These are phyloP conservation scores for Cenopis cana DNA, from an alignment of 2,888 invertebrate species.

Conservation along the genomic window DNA sequence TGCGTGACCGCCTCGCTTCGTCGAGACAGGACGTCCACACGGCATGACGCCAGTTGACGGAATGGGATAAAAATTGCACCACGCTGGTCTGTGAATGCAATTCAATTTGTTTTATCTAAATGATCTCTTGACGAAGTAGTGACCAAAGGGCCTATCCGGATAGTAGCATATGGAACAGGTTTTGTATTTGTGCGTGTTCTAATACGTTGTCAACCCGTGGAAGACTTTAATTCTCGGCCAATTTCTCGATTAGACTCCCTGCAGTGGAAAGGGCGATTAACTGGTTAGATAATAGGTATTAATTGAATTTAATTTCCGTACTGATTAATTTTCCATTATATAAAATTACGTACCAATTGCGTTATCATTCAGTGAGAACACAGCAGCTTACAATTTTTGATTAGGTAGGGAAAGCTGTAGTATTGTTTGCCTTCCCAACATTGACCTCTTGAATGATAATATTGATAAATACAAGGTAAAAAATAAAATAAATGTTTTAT, in stretches of 20 bases:
- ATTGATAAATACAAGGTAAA: too few relatives aligned
- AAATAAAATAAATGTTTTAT: too few relatives aligned
- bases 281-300: not conserved
- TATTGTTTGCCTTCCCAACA: too few relatives aligned
- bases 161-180: not conserved
- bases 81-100: constrained; percentile 36
- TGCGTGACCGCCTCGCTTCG: constrained; percentile 60
- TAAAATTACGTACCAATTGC: not conserved
- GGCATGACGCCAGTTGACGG: constrained; percentile 74
- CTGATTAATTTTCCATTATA: not conserved
- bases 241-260: not conserved
- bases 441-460: too few relatives aligned
- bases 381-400: not conserved
- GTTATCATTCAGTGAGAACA: not conserved
- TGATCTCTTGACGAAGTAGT: not conserved
- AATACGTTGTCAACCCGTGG: too few relatives aligned
- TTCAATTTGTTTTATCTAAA: constrained; percentile 37
- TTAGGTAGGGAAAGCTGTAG: too few relatives aligned
- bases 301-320: not conserved
- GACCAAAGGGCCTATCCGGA: not conserved
- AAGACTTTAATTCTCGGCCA: too few relatives aligned
- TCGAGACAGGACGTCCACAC: constrained; percentile 69
- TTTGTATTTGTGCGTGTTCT: not conserved
- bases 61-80: constrained; percentile 55
- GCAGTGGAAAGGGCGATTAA: not conserved